A percentile compares a stretch with the other conserved stretches of the same genome.
Evolutionary conservation across 2,113 vertebrate species (phyloP).

Genomic region (Nibea albiflora): DNA sequence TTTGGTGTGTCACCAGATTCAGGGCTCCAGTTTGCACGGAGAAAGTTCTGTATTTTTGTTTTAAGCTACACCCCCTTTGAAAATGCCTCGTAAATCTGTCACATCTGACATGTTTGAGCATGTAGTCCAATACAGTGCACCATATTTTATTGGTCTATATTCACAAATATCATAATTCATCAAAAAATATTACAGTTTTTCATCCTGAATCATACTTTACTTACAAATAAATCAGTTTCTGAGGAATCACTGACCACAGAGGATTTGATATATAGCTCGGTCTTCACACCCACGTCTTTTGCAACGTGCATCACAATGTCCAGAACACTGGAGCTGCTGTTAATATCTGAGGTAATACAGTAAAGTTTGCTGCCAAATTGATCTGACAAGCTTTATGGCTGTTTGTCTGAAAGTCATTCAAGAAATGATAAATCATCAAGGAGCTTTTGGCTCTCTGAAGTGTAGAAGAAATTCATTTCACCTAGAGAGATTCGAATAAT

Average conservation of each 20-base stretch:
- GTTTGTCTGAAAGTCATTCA: constrained; percentile 19
- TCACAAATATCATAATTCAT: neutral
- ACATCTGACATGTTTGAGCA: neutral
- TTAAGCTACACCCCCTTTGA: neutral
- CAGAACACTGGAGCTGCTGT: neutral
- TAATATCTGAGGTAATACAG: neutral
- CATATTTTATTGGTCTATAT: neutral
- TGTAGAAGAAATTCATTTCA: constrained; percentile 41
- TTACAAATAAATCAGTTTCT: neutral
- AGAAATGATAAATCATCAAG: constrained; percentile 45
- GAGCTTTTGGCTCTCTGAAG: constrained; percentile 39
- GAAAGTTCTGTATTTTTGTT: constrained; percentile 1
- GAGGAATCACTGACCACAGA: neutral
- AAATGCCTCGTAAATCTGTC: neutral
- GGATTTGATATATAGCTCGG: neutral
- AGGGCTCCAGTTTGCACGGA: neutral
- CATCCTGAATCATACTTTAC: neutral
- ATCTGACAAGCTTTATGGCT: constrained; percentile 14
- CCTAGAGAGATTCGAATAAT: constrained; percentile 59
- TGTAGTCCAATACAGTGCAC: neutral
- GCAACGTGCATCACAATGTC: neutral
- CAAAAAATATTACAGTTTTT: neutral
- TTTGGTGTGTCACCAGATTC: constrained; percentile 17
- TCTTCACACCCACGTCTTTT: neutral
- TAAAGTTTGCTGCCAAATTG: constrained; percentile 26